These are phyloP conservation scores for Numida meleagris DNA, from an alignment of 2,113 vertebrate species.

Conservation along the genomic window DNA sequence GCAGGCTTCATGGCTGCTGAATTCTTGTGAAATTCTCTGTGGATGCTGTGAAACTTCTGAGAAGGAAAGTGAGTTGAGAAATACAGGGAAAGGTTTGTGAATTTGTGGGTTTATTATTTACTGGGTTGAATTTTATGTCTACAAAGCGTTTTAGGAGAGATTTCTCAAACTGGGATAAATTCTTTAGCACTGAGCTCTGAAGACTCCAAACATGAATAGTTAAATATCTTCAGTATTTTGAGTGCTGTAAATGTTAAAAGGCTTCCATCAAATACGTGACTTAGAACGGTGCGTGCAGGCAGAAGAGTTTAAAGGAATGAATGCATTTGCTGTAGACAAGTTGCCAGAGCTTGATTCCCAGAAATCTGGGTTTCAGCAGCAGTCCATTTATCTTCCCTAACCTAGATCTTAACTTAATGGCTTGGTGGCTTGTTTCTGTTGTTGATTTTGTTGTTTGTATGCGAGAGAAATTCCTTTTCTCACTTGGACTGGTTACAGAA, in stretches of 20 bases:
- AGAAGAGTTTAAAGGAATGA: neutral
- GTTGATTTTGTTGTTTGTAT: neutral
- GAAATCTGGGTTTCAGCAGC: too few relatives aligned
- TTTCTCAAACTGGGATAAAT: neutral
- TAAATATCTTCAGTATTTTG: neutral
- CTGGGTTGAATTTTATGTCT: neutral
- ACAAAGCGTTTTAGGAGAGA: neutral
- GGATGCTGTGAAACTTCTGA: neutral
- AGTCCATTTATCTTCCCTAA: neutral
- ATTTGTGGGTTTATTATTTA: neutral
- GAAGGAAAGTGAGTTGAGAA: neutral
- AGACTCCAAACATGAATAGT: neutral
- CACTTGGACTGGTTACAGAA: neutral
- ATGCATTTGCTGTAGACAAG: neutral
- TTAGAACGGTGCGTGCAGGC: neutral
- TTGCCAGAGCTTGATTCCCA: neutral
- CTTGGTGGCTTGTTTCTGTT: neutral
- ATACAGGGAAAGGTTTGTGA: neutral
- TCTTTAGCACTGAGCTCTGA: neutral
- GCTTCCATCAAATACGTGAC: neutral
- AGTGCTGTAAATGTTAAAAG: fast-evolving
- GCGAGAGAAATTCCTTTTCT: neutral
- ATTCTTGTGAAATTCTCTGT: neutral
- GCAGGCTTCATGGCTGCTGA: neutral
- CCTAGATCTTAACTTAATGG: too few relatives aligned